Evolutionary conservation across 2,888 invertebrate species (phyloP).

Genomic region (Galeruca laticollis): DNA sequence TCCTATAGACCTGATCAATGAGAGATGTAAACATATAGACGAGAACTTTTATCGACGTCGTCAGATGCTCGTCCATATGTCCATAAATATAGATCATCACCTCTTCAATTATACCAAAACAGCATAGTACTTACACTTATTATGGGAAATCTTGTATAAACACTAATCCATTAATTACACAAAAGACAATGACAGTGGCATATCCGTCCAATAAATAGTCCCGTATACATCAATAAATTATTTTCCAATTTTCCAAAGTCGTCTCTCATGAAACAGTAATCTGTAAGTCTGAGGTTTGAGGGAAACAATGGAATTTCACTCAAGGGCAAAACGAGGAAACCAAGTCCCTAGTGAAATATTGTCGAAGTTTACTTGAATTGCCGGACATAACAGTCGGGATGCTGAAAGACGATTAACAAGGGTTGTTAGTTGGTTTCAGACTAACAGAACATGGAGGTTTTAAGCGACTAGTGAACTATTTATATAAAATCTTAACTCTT

Average conservation of each 20-base stretch:
- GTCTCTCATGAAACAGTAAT: conserved; percentile 45
- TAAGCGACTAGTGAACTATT: too few relatives aligned
- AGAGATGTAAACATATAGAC: too few relatives aligned
- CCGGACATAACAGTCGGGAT: conserved; percentile 58
- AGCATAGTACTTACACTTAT: too few relatives aligned
- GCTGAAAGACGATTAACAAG: not conserved
- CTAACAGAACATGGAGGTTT: not conserved
- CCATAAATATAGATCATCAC: too few relatives aligned
- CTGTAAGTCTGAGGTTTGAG: conserved; percentile 22
- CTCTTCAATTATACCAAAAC: too few relatives aligned
- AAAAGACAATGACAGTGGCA: conserved; percentile 19
- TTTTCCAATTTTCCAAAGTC: conserved; percentile 41
- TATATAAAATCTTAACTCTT: too few relatives aligned
- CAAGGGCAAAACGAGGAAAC: conserved; percentile 4
- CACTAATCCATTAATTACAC: not conserved
- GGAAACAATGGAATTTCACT: not conserved
- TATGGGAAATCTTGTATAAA: not conserved
- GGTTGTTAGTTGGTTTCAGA: not conserved
- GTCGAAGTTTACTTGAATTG: conserved; percentile 59
- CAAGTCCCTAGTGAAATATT: conserved; percentile 56
- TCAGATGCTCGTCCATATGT: too few relatives aligned
- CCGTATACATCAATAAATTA: conserved; percentile 40
- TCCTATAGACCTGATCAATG: too few relatives aligned
- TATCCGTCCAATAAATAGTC: conserved; percentile 27
- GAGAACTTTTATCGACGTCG: too few relatives aligned